phyloP scores from a whole-genome alignment of 2,888 invertebrate species.

The Drosophila anomelani region DNA sequence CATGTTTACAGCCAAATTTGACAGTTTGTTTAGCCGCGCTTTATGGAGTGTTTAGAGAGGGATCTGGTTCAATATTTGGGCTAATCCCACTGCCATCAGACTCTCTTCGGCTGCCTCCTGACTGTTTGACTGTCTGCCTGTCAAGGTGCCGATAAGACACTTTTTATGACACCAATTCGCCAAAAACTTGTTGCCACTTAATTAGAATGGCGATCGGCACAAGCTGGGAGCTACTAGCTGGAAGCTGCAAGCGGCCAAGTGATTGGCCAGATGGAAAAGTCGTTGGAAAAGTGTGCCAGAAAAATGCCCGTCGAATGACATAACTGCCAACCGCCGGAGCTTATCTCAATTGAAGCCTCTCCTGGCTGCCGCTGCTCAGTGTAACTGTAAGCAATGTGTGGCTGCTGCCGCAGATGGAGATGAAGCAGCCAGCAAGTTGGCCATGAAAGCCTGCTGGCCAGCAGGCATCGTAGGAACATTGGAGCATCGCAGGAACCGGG shows the following conservation, averaged over 20 bases:
- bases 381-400: constrained; percentile 71
- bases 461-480: constrained; percentile 8
- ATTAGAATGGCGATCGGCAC: constrained; percentile 62
- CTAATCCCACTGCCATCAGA: constrained; percentile 41
- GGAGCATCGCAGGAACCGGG: constrained; percentile 13
- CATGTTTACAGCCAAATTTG: constrained; percentile 60
- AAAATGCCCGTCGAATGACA: constrained; percentile 65
- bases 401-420: constrained; percentile 44
- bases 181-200: constrained; percentile 57
- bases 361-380: constrained; percentile 62
- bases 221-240: not conserved
- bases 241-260: constrained; percentile 1
- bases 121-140: constrained; percentile 17
- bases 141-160: constrained; percentile 60
- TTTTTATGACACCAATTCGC: constrained; percentile 63
- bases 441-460: constrained; percentile 8
- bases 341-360: constrained; percentile 73
- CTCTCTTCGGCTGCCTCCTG: not conserved
- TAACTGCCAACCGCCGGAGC: constrained; percentile 58
- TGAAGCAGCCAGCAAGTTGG: constrained; percentile 17
- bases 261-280: constrained; percentile 41
- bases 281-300: constrained; percentile 56
- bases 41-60: constrained; percentile 33
- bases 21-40: constrained; percentile 54
- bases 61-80: constrained; percentile 52